Evolutionary conservation across 2,888 invertebrate genomes (phyloP).

Genomic region (Spicauda simplicius): DNA sequence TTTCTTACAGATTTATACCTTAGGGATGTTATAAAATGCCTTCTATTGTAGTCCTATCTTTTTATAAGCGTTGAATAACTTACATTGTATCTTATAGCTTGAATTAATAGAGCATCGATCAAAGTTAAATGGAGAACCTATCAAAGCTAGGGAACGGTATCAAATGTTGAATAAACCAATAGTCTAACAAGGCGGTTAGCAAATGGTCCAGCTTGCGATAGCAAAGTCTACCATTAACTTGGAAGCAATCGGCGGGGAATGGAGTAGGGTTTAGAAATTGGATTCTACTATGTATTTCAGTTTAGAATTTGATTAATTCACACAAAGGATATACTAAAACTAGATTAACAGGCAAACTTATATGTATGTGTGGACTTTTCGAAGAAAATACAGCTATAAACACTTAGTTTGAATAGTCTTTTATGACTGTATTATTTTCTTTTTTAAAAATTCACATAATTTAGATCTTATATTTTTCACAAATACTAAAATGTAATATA

Average conservation of each 20-base stretch:
- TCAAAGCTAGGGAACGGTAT: conserved; percentile 5
- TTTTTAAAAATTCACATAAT: neutral
- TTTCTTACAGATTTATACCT: conserved; percentile 21
- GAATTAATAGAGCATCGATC: conserved; percentile 7
- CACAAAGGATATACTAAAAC: neutral
- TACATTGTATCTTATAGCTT: neutral
- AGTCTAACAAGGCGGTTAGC: conserved; percentile 35
- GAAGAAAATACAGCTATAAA: neutral
- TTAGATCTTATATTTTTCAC: too few species aligned
- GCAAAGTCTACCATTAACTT: conserved; percentile 34
- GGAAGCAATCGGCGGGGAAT: conserved; percentile 32
- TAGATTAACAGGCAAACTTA: neutral
- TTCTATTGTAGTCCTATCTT: neutral
- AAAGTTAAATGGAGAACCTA: conserved; percentile 1
- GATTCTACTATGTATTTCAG: conserved; percentile 18
- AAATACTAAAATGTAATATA: too few species aligned
- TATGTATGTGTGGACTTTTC: neutral
- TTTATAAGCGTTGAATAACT: neutral
- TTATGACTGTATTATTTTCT: neutral
- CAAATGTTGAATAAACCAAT: conserved; percentile 31
- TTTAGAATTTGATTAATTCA: conserved; percentile 24
- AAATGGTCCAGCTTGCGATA: conserved; percentile 33
- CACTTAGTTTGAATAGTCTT: neutral
- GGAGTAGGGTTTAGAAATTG: conserved; percentile 31
- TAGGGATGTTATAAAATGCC: conserved; percentile 13